Base-by-base conservation (phyloP, 2,797 vertebrate species). In the Varecia variegata region DNA sequence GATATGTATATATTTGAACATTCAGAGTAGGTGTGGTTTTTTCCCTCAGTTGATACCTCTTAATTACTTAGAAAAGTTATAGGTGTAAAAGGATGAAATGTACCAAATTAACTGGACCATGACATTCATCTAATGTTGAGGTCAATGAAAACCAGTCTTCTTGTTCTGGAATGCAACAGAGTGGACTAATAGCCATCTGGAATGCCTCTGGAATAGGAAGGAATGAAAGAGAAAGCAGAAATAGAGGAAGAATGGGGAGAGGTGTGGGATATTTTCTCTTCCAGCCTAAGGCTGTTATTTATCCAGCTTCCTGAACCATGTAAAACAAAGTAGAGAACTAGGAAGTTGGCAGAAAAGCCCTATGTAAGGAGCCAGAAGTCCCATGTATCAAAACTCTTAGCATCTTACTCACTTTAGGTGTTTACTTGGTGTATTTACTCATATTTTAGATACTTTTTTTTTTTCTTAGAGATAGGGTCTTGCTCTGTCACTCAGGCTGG, bases 251-350 rank as follows among this genome's bases (percentile, higher is more conserved):
- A 82, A 80, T 82, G 50, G 18, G 38, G 38, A 94, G 52, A 93
- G 14, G 38, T 93, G 30, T 87, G n/a, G 15, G 50, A 52, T 96
- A 40, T 76, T 97, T 88, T 95, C 60, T 93, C 35, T 79, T 32
- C 25, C 80, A 38, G 88, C 97, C 91, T 58, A 27, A 74, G 86
- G 93, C 94, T 90, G 21, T 91, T 96, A 74, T 88, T 95, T 96
- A 76, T 90, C 35, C 67, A 56, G 20, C 54, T 96, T 97, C 83
- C 95, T 93, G 74, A 97, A 87, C 79, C 74, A 8, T 95, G 90
- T 97, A 84, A 94, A 97, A 93, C 95, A 96, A 67, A 90, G 58
- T 62, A 79, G 70, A 96, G 45, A 95, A 97, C 54, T 58, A 94
- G 96, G 97, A 97, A 97, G 40, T 93, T 97, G 97, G 93, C 95